Evolutionary conservation across 2,113 vertebrate genomes (phyloP).

Genomic region (Corvus hawaiiensis): DNA sequence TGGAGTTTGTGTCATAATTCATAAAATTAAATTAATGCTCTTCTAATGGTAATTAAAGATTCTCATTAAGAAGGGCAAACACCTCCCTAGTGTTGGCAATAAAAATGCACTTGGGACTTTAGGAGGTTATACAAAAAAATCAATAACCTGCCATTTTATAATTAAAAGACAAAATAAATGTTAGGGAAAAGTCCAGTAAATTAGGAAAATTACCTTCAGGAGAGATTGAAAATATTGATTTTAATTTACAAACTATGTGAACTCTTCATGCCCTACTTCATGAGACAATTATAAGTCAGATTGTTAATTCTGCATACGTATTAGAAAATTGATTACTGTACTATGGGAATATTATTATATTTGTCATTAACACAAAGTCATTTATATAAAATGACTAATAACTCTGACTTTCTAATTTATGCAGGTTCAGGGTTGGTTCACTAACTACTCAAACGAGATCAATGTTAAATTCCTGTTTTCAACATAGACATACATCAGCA

Average conservation of each 20-base stretch:
- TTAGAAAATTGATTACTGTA: conserved; percentile 73
- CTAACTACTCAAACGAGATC: conserved; percentile 42
- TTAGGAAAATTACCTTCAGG: conserved; percentile 86
- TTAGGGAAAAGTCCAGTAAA: conserved; percentile 80
- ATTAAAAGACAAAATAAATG: conserved; percentile 89
- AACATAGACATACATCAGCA: not conserved
- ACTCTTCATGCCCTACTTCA: conserved; percentile 76
- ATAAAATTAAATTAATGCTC: conserved; percentile 74
- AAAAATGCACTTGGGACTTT: conserved; percentile 70
- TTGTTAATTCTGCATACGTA: conserved; percentile 73
- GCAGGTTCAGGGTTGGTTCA: conserved; percentile 36
- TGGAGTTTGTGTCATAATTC: conserved; percentile 59
- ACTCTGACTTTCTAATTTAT: conserved; percentile 56
- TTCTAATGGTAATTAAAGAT: conserved; percentile 78
- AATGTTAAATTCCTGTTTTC: conserved; percentile 28
- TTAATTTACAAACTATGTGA: conserved; percentile 89
- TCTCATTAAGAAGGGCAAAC: conserved; percentile 73
- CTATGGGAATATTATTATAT: conserved; percentile 69
- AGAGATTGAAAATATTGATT: conserved; percentile 94
- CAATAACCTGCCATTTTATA: conserved; percentile 89
- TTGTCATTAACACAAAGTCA: conserved; percentile 69
- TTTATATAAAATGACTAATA: conserved; percentile 59
- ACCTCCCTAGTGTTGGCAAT: conserved; percentile 62
- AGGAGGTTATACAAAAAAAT: conserved; percentile 76
- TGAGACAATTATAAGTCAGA: conserved; percentile 77